Evolutionary conservation across 1,140 invertebrate species (phyloP).

Genomic region (Hyles vespertilio): DNA sequence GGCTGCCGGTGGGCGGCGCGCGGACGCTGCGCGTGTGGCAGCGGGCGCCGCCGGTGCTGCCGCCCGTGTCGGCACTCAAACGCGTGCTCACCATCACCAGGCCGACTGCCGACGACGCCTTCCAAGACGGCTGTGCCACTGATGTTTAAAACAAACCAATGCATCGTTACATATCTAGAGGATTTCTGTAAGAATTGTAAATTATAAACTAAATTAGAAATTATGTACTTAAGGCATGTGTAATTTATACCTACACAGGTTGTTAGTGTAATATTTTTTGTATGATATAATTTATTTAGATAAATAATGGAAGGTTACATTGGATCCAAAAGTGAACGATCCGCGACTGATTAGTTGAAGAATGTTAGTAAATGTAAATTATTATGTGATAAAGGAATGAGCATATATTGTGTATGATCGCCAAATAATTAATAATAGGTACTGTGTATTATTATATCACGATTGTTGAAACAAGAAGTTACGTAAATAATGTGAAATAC

Average conservation of each 20-base stretch:
- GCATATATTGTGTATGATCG: conserved; percentile 63
- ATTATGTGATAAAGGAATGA: conserved; percentile 62
- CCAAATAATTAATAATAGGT: conserved; percentile 61
- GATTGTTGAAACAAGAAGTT: conserved; percentile 64
- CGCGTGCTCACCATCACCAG: conserved; percentile 86
- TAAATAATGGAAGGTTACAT: conserved; percentile 61
- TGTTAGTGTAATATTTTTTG: conserved; percentile 68
- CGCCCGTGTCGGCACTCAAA: conserved; percentile 87
- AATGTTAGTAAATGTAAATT: conserved; percentile 59
- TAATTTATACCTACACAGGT: conserved; percentile 53
- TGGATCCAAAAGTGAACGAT: conserved; percentile 56
- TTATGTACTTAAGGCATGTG: conserved; percentile 40
- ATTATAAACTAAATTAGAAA: conserved; percentile 42
- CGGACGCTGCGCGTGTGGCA: conserved; percentile 91
- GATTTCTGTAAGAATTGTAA: conserved; percentile 58
- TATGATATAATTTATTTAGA: conserved; percentile 73
- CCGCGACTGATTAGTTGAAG: conserved; percentile 72
- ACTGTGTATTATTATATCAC: conserved; percentile 48
- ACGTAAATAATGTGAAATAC: conserved; percentile 30
- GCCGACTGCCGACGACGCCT: conserved; percentile 92
- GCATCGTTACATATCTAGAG: conserved; percentile 38
- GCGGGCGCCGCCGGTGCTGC: conserved; percentile 87
- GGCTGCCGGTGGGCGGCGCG: conserved; percentile 82
- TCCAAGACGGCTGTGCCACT: conserved; percentile 93
- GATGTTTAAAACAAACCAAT: conserved; percentile 80